Conservation (phyloP, 2,888 invertebrate genomes). For the Megaustenia siamemsis region DNA sequence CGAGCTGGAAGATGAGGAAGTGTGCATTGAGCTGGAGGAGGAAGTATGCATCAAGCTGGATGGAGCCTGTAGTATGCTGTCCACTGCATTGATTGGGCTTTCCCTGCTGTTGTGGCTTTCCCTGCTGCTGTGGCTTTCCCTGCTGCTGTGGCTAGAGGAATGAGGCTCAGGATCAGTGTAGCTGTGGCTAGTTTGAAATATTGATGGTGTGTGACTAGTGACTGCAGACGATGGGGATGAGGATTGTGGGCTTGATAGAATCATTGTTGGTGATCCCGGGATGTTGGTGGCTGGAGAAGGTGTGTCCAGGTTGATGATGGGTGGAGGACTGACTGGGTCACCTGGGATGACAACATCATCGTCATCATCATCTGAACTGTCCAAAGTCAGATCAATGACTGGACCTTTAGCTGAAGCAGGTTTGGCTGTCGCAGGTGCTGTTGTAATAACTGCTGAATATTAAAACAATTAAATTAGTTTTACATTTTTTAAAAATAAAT, state of each 20-base stretch:
- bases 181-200: not conserved
- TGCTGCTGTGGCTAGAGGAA: conserved; percentile 7
- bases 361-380: conserved; percentile 76
- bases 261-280: not conserved
- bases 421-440: not conserved
- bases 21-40: not conserved
- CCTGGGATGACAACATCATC: conserved; percentile 50
- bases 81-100: conserved; percentile 30
- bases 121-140: not conserved
- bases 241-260: not conserved
- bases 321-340: conserved; percentile 57
- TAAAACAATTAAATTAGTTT: no score
- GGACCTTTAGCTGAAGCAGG: conserved; percentile 41
- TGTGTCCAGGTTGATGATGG: conserved; percentile 68
- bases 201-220: not conserved
- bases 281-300: conserved; percentile 46
- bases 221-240: not conserved
- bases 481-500: no score
- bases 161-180: not conserved
- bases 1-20: conserved; percentile 23
- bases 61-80: conserved; percentile 12
- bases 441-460: conserved; percentile 27
- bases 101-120: not conserved
- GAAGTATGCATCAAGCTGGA: not conserved
- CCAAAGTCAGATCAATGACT: conserved; percentile 75